A percentile compares a stretch with the other conserved stretches of the same genome.
phyloP scores from a whole-genome alignment of 2,888 invertebrate genomes.

The Hypsopygia costalis region DNA sequence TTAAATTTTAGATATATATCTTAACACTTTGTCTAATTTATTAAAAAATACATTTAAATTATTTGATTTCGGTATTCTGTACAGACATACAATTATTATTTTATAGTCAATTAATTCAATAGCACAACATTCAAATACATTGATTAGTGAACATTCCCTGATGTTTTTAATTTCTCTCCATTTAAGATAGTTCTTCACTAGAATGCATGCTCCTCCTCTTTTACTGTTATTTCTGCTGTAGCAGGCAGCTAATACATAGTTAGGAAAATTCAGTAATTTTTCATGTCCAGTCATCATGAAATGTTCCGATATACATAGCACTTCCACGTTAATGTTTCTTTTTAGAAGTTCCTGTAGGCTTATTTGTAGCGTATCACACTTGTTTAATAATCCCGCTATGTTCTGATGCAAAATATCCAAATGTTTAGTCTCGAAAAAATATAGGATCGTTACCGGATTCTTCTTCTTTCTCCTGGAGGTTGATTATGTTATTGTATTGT shows the following conservation, averaged over 20 bases:
- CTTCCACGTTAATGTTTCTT: constrained; percentile 5
- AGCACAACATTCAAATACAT: background rate
- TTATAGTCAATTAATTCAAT: too few species aligned
- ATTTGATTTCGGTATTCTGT: too few species aligned
- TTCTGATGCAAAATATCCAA: background rate
- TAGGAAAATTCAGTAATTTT: constrained; percentile 1
- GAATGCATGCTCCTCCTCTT: constrained; percentile 13
- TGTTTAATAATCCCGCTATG: too few species aligned
- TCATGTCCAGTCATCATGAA: constrained; percentile 9
- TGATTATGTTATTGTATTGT: too few species aligned
- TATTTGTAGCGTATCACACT: constrained; percentile 7
- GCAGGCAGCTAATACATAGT: constrained; percentile 7
- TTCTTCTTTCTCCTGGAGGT: background rate
- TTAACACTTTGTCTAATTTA: constrained; percentile 3
- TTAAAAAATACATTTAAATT: background rate
- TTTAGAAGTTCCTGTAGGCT: constrained; percentile 8
- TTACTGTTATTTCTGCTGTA: background rate
- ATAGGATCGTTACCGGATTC: background rate
- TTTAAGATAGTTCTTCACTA: background rate
- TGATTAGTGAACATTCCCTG: constrained; percentile 1
- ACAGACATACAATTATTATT: too few species aligned
- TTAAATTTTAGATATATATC: background rate
- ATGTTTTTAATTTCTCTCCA: constrained; percentile 6
- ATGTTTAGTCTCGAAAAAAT: constrained; percentile 13
- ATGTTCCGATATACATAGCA: constrained; percentile 15